Percentiles rank a stretch among this genome's conserved stretches.
phyloP scores from a whole-genome alignment of 2,113 vertebrate genomes.

The Panthera tigris region DNA sequence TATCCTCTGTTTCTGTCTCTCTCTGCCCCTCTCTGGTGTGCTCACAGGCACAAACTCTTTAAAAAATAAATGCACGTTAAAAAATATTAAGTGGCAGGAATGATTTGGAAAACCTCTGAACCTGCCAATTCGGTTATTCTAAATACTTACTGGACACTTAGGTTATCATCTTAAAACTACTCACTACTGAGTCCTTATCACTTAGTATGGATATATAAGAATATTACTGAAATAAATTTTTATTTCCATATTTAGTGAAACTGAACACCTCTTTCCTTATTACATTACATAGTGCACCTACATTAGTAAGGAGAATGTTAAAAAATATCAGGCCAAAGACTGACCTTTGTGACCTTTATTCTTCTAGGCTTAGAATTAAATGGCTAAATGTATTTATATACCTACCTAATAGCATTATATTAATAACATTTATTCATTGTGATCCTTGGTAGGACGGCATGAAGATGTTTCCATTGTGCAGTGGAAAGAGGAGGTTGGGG shows the following conservation, averaged over 20 bases:
- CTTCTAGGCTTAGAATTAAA: constrained; percentile 43
- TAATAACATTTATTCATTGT: constrained; percentile 23
- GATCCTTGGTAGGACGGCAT: background rate
- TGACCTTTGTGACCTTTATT: background rate
- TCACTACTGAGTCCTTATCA: background rate
- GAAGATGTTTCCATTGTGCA: constrained; percentile 10
- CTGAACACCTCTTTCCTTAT: background rate
- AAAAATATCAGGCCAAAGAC: background rate
- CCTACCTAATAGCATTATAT: background rate
- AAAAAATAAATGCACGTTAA: no score
- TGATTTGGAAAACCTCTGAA: background rate
- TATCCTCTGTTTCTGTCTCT: no score
- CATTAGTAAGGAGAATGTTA: constrained; percentile 19
- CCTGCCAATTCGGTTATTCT: background rate
- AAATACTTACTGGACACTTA: background rate
- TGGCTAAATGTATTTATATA: background rate
- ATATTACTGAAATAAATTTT: background rate
- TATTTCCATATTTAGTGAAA: constrained; percentile 18
- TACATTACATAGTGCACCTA: background rate
- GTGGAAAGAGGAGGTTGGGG: background rate
- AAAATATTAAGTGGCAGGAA: no score
- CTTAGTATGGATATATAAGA: background rate
- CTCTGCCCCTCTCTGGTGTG: no score
- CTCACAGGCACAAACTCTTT: no score
- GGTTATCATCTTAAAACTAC: background rate